These are phyloP conservation scores for Solen grandis DNA, from an alignment of 1,140 invertebrate genomes.

Conservation along the genomic window DNA sequence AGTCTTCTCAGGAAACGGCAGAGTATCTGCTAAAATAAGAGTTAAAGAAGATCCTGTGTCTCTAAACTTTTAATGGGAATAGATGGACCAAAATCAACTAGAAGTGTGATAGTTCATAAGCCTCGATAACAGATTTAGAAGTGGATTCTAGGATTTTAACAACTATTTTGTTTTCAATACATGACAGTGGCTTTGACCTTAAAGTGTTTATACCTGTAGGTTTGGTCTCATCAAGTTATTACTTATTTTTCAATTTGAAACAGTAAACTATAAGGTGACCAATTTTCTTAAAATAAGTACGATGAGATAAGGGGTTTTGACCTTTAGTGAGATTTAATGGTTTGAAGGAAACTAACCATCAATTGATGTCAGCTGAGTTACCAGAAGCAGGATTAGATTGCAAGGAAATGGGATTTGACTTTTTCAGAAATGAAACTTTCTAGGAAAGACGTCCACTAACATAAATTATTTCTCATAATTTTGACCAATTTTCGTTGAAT, in stretches of 20 bases:
- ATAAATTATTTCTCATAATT: conserved; percentile 56
- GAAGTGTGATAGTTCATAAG: conserved; percentile 41
- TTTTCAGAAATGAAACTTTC: conserved; percentile 7
- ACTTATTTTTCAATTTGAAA: not conserved
- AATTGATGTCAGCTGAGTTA: not conserved
- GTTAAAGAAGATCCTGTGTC: conserved; percentile 47
- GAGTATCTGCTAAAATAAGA: conserved; percentile 38
- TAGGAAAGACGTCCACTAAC: conserved; percentile 54
- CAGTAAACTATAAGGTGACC: not conserved
- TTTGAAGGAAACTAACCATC: not conserved
- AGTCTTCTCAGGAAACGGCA: conserved; percentile 32
- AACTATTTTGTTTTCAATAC: not conserved
- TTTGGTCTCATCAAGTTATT: not conserved
- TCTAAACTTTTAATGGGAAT: conserved; percentile 12
- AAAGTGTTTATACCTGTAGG: not conserved
- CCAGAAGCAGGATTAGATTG: no score
- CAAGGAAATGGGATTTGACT: not conserved
- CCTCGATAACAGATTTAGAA: conserved; percentile 29
- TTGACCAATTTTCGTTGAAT: conserved; percentile 38
- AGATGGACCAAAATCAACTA: not conserved
- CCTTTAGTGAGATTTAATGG: not conserved
- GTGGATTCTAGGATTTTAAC: not conserved
- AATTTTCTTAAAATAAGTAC: not conserved
- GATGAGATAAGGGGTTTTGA: not conserved
- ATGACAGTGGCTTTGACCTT: not conserved